Evolutionary conservation across 2,113 vertebrate genomes (phyloP), one percentile per base, ranked within the genome.

Genomic region (Carettochelys insculpta): DNA sequence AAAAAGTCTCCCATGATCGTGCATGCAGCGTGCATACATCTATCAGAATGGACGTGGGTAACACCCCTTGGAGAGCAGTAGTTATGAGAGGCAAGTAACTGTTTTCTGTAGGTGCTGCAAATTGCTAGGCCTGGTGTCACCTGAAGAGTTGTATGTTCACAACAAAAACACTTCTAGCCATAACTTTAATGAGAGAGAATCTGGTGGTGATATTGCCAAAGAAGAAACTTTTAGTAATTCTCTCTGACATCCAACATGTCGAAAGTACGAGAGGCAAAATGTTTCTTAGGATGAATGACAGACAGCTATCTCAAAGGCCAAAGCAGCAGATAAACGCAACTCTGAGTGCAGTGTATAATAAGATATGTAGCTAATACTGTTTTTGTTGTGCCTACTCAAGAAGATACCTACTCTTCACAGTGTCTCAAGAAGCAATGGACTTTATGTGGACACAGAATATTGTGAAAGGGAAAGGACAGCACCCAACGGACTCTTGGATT

Each of bases 301-400:
- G 92, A 77, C 1, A 29, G 38, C 10, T 2, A n/a, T 48, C 78
- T 20, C 54, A 87, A 76, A 90, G 41, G 76, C 87, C 88, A 78
- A 80, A 92, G 65, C 0, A 0, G 91, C 76, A 95, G 91, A 77
- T 41, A 53, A 92, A 88, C 90, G 87, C 48, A 76, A 11, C 38
- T 80, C 90, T n/a, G 68, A 61, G 82, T 94, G 53, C 27, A 93
- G 90, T 82, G 82, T 83, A 58, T 94, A 89, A 89, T 47, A 71
- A 87, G 92, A 56, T 96, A 92, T 93, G 58, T 89, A 83, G 90
- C 92, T 95, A 80, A 51, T 53, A 47, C 85, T 89, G 90, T 92
- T 95, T 93, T 95, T 89, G 88, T 92, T 95, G 24, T 31, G 90
- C 52, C 82, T 92, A 82, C 88, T 95, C 90, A 95, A 45, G 54